Evolutionary conservation across 2,888 invertebrate species (phyloP).

Genomic region (Zygothrica quintamaculata): DNA sequence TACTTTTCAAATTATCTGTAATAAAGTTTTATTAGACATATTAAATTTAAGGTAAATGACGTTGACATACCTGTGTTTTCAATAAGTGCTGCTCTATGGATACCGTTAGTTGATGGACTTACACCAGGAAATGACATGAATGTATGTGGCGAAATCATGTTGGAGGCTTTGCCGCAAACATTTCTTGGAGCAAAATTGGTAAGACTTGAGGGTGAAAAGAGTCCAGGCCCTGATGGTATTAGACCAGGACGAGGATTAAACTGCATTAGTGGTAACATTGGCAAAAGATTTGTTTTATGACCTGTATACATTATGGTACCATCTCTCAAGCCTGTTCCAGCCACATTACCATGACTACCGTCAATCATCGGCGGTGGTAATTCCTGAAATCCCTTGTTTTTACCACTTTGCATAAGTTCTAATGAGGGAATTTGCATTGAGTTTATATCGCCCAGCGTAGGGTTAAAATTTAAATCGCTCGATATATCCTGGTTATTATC

Average conservation of each 20-base stretch:
- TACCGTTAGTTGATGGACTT: conserved; percentile 3
- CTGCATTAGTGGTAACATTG: conserved; percentile 78
- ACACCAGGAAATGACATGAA: conserved; percentile 44
- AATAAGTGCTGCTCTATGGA: conserved; percentile 8
- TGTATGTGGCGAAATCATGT: conserved; percentile 39
- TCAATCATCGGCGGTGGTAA: neutral
- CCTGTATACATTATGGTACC: conserved; percentile 24
- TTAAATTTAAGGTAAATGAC: conserved; percentile 6
- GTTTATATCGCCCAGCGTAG: no score
- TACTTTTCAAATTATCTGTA: conserved; percentile 28
- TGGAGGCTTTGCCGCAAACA: conserved; percentile 1
- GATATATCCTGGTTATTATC: conserved; percentile 1
- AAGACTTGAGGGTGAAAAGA: conserved; percentile 84
- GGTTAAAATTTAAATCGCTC: neutral
- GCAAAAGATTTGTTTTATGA: conserved; percentile 73
- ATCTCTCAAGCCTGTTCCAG: conserved; percentile 3
- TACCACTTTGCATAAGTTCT: neutral
- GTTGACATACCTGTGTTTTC: conserved; percentile 36
- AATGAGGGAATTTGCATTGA: conserved; percentile 3
- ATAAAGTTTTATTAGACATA: neutral
- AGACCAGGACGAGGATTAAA: conserved; percentile 86
- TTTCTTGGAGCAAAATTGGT: conserved; percentile 50
- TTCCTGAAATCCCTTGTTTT: neutral
- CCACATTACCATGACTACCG: conserved; percentile 8
- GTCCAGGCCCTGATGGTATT: conserved; percentile 86